phyloP scores from a whole-genome alignment of 2,113 vertebrate species.

The Dicerorhinus sumatrensis region DNA sequence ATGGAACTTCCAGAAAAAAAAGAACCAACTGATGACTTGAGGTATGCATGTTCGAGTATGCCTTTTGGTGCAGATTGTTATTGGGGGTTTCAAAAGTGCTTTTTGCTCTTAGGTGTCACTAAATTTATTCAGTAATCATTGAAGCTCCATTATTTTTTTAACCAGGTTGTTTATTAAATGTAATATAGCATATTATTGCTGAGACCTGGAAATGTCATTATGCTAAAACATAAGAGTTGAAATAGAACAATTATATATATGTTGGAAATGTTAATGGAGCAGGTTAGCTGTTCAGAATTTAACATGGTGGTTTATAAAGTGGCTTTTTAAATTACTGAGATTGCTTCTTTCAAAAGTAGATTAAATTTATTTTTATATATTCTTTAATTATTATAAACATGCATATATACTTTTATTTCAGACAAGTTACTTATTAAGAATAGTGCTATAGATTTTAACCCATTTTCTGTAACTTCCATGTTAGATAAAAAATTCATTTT shows the following conservation, averaged over 20 bases:
- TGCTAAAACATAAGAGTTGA: conserved; percentile 45
- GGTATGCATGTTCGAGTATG: conserved; percentile 83
- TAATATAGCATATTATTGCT: conserved; percentile 15
- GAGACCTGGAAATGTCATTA: conserved; percentile 14
- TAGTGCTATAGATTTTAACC: background rate
- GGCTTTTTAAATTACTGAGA: conserved; percentile 40
- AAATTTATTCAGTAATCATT: conserved; percentile 8
- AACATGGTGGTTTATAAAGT: conserved; percentile 48
- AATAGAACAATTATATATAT: background rate
- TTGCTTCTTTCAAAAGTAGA: conserved; percentile 32
- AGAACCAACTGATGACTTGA: conserved; percentile 66
- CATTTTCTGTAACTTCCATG: conserved; percentile 34
- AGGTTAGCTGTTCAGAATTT: conserved; percentile 41
- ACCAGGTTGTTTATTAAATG: conserved; percentile 16
- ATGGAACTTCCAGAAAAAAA: conserved; percentile 58
- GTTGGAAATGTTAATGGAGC: conserved; percentile 41
- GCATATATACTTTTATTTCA: conserved; percentile 34
- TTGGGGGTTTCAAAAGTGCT: conserved; percentile 39
- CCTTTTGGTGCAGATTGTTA: conserved; percentile 49
- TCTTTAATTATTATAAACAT: conserved; percentile 57
- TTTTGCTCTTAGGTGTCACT: conserved; percentile 32
- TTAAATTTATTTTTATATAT: conserved; percentile 18
- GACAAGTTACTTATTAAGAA: conserved; percentile 44
- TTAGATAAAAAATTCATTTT: conserved; percentile 41
- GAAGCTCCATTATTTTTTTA: conserved; percentile 12